Conservation (phyloP, 2,113 vertebrate genomes). For the Zosterops japonicus region DNA sequence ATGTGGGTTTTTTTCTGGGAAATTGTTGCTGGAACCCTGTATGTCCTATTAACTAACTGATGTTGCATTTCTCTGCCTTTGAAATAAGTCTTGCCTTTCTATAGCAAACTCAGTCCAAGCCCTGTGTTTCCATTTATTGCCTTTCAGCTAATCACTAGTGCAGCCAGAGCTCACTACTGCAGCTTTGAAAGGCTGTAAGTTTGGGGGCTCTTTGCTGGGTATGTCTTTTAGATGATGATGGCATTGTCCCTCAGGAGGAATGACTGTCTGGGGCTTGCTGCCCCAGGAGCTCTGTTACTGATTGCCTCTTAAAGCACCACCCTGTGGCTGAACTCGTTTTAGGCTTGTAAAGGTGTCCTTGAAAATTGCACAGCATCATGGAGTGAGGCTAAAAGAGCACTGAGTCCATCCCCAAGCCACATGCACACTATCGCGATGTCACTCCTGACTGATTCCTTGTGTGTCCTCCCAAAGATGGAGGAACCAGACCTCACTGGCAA, state of each 20-base stretch:
- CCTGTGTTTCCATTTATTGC: not conserved
- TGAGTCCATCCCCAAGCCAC: not conserved
- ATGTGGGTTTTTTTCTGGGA: not conserved
- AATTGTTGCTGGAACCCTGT: not conserved
- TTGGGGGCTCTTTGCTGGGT: not conserved
- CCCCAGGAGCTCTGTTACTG: not conserved
- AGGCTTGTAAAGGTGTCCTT: not conserved
- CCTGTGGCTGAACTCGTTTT: not conserved
- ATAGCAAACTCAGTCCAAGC: not conserved
- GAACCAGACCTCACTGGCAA: not conserved
- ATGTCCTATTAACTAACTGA: not conserved
- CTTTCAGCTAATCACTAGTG: not conserved
- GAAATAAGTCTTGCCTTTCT: not conserved
- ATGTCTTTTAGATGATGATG: not conserved
- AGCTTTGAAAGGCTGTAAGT: not conserved
- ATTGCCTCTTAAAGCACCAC: not conserved
- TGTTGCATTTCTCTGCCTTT: not conserved
- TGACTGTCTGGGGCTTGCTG: not conserved
- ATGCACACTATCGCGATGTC: not conserved
- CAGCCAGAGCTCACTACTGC: not conserved
- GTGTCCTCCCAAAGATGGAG: not conserved
- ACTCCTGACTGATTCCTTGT: not conserved
- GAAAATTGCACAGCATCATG: accelerated
- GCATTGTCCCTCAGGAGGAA: not conserved
- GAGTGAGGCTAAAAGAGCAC: not conserved